Percentiles rank a stretch among this genome's conserved stretches.
These are phyloP conservation scores for Cherax destructor DNA, from an alignment of 1,140 invertebrate species.

Conservation along the genomic window DNA sequence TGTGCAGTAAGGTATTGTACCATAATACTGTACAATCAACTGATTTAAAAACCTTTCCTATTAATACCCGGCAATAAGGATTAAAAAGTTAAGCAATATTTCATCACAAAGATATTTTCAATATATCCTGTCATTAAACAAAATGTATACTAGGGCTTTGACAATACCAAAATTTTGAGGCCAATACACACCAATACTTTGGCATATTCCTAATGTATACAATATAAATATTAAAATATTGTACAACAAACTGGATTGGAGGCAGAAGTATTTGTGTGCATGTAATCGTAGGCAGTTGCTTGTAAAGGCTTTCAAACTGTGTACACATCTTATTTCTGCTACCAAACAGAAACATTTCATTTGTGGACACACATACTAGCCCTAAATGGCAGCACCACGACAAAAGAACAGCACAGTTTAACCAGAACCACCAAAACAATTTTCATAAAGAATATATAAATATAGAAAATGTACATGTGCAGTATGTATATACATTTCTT, in stretches of 20 bases:
- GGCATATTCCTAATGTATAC: no score
- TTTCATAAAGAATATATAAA: not conserved
- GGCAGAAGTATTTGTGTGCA: not conserved
- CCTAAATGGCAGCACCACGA: conserved; percentile 24
- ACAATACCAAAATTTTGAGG: no score
- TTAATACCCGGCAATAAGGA: not conserved
- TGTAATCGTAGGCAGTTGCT: not conserved
- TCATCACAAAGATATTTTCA: conserved; percentile 23
- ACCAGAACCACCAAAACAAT: not conserved
- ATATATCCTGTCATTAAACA: not conserved
- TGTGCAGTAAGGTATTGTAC: not conserved
- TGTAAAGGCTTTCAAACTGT: not conserved
- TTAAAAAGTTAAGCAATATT: not conserved
- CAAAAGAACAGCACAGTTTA: not conserved
- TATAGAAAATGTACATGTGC: no score
- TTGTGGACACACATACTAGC: not conserved
- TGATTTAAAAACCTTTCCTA: not conserved
- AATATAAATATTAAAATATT: not conserved
- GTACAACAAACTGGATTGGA: not conserved
- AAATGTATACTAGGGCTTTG: no score
- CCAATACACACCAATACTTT: no score
- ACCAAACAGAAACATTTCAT: conserved; percentile 15
- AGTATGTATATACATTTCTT: no score
- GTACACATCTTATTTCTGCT: conserved; percentile 19
- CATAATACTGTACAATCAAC: not conserved